Evolutionary conservation across 2,888 invertebrate species (phyloP).

Genomic region (Eupithecia tripunctaria): DNA sequence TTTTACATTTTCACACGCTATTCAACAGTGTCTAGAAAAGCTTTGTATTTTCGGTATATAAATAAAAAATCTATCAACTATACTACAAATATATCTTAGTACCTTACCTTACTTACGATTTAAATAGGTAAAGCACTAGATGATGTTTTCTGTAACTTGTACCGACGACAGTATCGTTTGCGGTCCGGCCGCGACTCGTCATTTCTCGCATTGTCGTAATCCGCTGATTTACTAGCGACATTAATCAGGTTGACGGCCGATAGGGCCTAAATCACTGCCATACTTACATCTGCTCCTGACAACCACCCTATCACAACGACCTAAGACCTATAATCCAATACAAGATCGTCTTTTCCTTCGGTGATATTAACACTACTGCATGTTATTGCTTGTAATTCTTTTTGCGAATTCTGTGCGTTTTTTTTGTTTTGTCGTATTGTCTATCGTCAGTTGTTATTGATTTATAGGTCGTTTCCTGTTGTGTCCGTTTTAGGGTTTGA

Average conservation of each 20-base stretch:
- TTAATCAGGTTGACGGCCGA: slow-evolving; percentile 84
- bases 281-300: slow-evolving; percentile 59
- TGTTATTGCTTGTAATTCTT: slow-evolving; percentile 83
- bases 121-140: too few relatives aligned
- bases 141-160: slow-evolving; percentile 43
- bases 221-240: slow-evolving; percentile 84
- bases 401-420: slow-evolving; percentile 77
- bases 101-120: not conserved
- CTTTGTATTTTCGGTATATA: not conserved
- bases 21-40: too few relatives aligned
- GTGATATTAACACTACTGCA: slow-evolving; percentile 78
- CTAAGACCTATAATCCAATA: slow-evolving; percentile 56
- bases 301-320: slow-evolving; percentile 54
- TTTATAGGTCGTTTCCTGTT: slow-evolving; percentile 77
- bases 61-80: too few relatives aligned
- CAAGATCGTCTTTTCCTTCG: slow-evolving; percentile 48
- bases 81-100: too few relatives aligned
- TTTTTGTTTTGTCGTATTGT: slow-evolving; percentile 75
- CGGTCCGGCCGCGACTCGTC: slow-evolving; percentile 83
- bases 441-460: slow-evolving; percentile 68
- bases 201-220: slow-evolving; percentile 85
- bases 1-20: not conserved
- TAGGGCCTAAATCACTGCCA: slow-evolving; percentile 82
- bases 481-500: slow-evolving; percentile 69
- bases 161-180: slow-evolving; percentile 64